These are phyloP conservation scores for Elymnias hypermnestra DNA, from an alignment of 1,140 invertebrate genomes.

Conservation along the genomic window DNA sequence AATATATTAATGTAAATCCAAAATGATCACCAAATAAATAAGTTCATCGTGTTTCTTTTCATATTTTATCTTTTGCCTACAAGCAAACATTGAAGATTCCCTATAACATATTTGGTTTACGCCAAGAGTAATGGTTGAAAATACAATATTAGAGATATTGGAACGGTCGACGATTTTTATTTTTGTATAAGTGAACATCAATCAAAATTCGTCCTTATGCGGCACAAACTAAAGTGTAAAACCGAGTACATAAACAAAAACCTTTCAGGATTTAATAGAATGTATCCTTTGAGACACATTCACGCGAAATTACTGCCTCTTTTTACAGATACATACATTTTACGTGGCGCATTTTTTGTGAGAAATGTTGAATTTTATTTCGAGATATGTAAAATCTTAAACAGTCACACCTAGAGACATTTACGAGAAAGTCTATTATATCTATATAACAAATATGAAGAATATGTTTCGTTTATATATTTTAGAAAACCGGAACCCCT, in stretches of 20 bases:
- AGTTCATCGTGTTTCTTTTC: no score
- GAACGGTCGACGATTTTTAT: neutral
- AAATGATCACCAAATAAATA: no score
- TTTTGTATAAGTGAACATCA: neutral
- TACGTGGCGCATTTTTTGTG: constrained; percentile 10
- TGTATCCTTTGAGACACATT: constrained; percentile 22
- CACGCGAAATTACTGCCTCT: constrained; percentile 23
- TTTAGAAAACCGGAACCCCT: no score
- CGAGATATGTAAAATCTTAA: neutral
- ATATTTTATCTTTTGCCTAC: neutral
- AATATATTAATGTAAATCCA: no score
- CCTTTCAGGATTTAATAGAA: constrained; percentile 12
- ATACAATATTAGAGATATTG: constrained; percentile 1
- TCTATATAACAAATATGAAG: no score
- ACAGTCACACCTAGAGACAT: neutral
- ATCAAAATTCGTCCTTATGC: constrained; percentile 3
- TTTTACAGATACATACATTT: constrained; percentile 21
- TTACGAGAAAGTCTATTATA: neutral
- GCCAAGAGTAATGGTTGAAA: no score
- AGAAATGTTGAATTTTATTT: constrained; percentile 16
- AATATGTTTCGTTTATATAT: no score
- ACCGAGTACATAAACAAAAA: neutral
- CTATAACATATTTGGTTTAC: neutral
- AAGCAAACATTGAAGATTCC: neutral
- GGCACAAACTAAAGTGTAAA: constrained; percentile 4